Percentiles rank a stretch among this genome's conserved stretches.
Conservation (phyloP, 1,140 invertebrate genomes). For the Tyrophagus putrescentiae region DNA sequence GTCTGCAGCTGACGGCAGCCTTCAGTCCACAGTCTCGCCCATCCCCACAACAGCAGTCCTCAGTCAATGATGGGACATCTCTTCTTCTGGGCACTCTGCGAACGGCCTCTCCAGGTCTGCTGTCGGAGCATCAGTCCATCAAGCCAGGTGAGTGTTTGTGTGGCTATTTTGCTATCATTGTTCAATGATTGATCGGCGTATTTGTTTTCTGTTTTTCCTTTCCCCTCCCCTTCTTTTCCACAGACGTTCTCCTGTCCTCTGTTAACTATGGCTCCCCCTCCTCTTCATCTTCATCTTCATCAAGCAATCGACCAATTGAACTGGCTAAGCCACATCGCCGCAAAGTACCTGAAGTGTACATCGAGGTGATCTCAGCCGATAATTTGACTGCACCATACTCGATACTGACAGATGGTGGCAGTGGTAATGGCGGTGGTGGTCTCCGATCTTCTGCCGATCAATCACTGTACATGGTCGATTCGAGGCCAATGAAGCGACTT, state of each 20-base stretch:
- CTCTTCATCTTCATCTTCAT: too few relatives aligned
- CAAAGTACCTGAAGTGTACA: conserved; percentile 12
- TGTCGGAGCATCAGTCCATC: too few relatives aligned
- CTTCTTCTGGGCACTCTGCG: too few relatives aligned
- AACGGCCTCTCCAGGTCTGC: too few relatives aligned
- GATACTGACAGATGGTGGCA: neutral
- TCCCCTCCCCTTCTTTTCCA: too few relatives aligned
- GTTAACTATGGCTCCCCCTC: too few relatives aligned
- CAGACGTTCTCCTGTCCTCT: too few relatives aligned
- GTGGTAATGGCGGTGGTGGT: neutral
- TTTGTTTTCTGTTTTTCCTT: too few relatives aligned
- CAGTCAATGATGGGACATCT: neutral
- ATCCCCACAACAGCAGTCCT: neutral
- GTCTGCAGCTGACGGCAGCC: neutral
- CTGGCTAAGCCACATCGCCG: neutral
- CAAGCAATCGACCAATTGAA: too few relatives aligned
- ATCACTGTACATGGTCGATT: neutral
- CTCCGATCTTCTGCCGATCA: neutral
- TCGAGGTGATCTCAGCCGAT: neutral
- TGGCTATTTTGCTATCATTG: too few relatives aligned
- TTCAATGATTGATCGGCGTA: too few relatives aligned
- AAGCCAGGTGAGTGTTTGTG: too few relatives aligned
- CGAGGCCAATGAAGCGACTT: neutral
- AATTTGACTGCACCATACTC: conserved; percentile 6
- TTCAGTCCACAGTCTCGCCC: conserved; percentile 1